These are phyloP conservation scores for Yasuhikotakia modesta DNA, from an alignment of 2,797 vertebrate genomes.

Conservation along the genomic window DNA sequence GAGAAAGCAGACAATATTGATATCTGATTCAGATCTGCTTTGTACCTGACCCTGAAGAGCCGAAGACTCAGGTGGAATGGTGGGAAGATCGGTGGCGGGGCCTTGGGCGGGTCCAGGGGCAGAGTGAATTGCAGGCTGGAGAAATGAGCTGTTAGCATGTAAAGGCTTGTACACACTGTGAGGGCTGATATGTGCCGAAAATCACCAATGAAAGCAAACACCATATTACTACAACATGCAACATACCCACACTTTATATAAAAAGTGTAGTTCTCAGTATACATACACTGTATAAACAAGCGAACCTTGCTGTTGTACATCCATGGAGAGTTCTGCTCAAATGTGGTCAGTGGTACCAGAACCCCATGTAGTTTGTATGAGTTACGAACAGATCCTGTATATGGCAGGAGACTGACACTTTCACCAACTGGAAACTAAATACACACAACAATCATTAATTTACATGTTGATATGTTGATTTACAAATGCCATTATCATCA, in stretches of 20 bases:
- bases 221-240: background rate
- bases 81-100: background rate
- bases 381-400: conserved; percentile 29
- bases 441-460: background rate
- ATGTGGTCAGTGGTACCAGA: conserved; percentile 27
- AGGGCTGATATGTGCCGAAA: background rate
- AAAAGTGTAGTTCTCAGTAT: too few species aligned
- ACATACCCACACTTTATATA: background rate
- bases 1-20: too few species aligned
- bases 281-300: background rate
- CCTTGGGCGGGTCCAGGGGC: background rate
- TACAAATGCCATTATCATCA: background rate
- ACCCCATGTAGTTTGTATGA: conserved; percentile 12
- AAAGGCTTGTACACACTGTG: conserved; percentile 5
- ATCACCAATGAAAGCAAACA: background rate
- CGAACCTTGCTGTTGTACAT: conserved; percentile 23
- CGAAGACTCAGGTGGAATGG: background rate
- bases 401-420: conserved; percentile 7
- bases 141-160: conserved; percentile 19
- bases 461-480: too few species aligned
- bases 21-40: background rate
- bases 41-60: conserved; percentile 12
- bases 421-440: background rate
- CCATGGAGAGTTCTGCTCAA: conserved; percentile 2
- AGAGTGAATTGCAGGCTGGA: background rate